Evolutionary conservation across 1,140 invertebrate species (phyloP), one percentile per base, ranked within the genome.

Genomic region (Pseudomyrmex sp.): DNA sequence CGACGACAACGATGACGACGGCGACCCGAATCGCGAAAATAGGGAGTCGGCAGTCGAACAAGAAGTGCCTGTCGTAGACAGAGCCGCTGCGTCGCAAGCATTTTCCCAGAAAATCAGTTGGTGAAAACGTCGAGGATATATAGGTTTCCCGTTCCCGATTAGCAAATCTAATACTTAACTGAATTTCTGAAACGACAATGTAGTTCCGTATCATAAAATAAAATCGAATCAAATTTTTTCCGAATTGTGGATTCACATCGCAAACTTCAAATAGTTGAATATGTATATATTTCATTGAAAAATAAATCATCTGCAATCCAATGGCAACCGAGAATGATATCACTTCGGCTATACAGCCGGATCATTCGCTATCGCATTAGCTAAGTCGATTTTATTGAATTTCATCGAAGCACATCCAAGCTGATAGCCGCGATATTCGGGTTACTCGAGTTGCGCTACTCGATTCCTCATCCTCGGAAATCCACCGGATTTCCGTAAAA

Each of bases 161-260:
- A 35, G 35, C 35, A 35, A 35, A 35, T 35, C 50, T 10, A 63
- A 26, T 18, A 56, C 20, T 2, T 54, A 75, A 86, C 56, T 65
- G 46, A 72, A 82, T 86, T 68, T 85, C 75, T 72, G 52, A 70
- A 68, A 4, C 83, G 9, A 2, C 50, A 52, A 20, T 20, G 75
- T 85, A 63, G 83, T 85, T 76, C 56, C 79, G 35, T 35, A 15
- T 10, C 13, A 20, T 44, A 23, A 52, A 73, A 72, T 86, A 86
- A 85, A 48, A 35, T 35, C 5, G 35, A 35, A 35, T 35, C 5
- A 35, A 35, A 35, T 35, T 35, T 35, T 35, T 35, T 35, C 35
- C 5, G 5, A 35, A 7, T 35, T 2, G 35, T 35, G 35, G 5
- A 35, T 35, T 35, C 35, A 35, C 35, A 35, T 35, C 35, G 35